Conservation (phyloP, 1,140 invertebrate genomes). For the Diabrotica undecimpunctata region DNA sequence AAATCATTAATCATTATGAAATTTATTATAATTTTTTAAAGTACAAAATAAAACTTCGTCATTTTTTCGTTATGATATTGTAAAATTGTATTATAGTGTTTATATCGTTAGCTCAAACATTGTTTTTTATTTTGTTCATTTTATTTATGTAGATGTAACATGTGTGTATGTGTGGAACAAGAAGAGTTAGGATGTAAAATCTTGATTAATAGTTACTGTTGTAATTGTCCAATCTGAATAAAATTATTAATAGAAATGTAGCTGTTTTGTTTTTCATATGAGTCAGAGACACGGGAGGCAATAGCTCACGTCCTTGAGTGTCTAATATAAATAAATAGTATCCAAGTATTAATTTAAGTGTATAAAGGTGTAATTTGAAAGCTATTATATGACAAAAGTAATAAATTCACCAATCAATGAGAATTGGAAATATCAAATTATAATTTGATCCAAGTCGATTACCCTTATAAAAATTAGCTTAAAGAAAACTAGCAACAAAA, state of each 20-base stretch:
- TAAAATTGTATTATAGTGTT: slow-evolving; percentile 46
- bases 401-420: too few species aligned
- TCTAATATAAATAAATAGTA: too few species aligned
- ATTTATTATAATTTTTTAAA: background rate
- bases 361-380: too few species aligned
- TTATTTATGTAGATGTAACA: slow-evolving; percentile 46
- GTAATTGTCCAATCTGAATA: slow-evolving; percentile 47
- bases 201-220: slow-evolving; percentile 45
- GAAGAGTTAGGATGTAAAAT: slow-evolving; percentile 40
- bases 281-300: background rate
- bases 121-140: slow-evolving; percentile 41
- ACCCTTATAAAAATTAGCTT: too few species aligned
- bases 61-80: background rate
- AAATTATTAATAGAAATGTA: slow-evolving; percentile 41
- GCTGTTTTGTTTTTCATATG: background rate
- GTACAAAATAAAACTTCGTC: slow-evolving; percentile 16
- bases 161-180: slow-evolving; percentile 37
- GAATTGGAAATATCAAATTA: too few species aligned
- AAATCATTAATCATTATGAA: background rate
- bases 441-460: too few species aligned
- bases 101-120: slow-evolving; percentile 43
- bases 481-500: too few species aligned
- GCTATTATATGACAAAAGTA: too few species aligned
- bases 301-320: background rate
- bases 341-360: too few species aligned